Conservation (phyloP, 2,888 invertebrate genomes). For the Ligdia adustata region DNA sequence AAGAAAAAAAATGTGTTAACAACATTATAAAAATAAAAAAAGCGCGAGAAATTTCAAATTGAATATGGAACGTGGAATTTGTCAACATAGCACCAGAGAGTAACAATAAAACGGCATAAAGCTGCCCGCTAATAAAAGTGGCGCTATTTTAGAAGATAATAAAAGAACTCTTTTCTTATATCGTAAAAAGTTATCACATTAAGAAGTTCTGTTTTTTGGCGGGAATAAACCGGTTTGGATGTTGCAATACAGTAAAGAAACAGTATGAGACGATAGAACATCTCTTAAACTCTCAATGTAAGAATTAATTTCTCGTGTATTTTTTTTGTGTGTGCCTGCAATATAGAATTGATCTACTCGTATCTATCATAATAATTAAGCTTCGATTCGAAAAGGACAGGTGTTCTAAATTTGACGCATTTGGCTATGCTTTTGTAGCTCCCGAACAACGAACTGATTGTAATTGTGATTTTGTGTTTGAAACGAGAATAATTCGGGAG, state of each 20-base stretch:
- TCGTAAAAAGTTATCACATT: slow-evolving; percentile 33
- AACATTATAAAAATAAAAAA: slow-evolving; percentile 13
- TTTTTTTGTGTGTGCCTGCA: too few relatives aligned
- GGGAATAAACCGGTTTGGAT: slow-evolving; percentile 19
- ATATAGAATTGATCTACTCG: too few relatives aligned
- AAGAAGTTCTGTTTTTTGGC: slow-evolving; percentile 28
- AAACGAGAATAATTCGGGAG: too few relatives aligned
- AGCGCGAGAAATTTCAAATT: slow-evolving; percentile 24
- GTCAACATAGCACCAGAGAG: slow-evolving; percentile 21
- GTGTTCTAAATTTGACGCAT: too few relatives aligned
- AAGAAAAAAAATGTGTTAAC: slow-evolving; percentile 16
- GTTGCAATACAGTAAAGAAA: slow-evolving; percentile 2
- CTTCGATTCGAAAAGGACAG: too few relatives aligned
- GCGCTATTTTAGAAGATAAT: slow-evolving; percentile 27
- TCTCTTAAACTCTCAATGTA: too few relatives aligned
- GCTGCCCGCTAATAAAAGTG: slow-evolving; percentile 48
- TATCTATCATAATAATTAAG: too few relatives aligned
- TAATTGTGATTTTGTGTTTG: too few relatives aligned
- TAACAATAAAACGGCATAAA: slow-evolving; percentile 38
- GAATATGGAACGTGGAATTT: slow-evolving; percentile 23
- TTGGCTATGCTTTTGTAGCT: too few relatives aligned
- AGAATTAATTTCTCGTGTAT: too few relatives aligned
- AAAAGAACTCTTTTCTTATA: slow-evolving; percentile 33
- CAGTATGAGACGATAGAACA: too few relatives aligned
- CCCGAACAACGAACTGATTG: too few relatives aligned